phyloP scores from a whole-genome alignment of 2,113 vertebrate genomes.

The Sorex fumeus region DNA sequence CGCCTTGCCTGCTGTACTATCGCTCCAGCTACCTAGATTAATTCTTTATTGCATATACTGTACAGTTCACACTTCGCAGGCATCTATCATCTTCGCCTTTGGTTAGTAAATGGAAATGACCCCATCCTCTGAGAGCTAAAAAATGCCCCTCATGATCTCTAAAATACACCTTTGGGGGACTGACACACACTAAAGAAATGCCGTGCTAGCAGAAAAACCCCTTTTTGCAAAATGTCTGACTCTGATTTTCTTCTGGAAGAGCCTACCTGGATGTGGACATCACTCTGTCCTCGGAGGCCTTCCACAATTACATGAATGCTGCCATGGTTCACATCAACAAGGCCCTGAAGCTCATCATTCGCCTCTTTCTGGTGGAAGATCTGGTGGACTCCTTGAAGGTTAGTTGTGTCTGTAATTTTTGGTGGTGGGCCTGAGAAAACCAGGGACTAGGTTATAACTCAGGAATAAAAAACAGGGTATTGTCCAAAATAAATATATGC shows the following conservation, averaged over 20 bases:
- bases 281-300: slow-evolving; percentile 92
- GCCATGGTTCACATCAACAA: slow-evolving; percentile 92
- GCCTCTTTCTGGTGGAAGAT: slow-evolving; percentile 95
- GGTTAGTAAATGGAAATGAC: no score
- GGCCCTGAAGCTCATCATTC: slow-evolving; percentile 92
- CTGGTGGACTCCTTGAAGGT: slow-evolving; percentile 96
- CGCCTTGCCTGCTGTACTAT: no score
- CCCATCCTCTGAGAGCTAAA: no score
- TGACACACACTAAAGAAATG: no score
- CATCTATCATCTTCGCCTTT: background rate
- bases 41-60: no score
- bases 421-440: background rate
- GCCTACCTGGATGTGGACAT: slow-evolving; percentile 93
- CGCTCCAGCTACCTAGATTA: no score
- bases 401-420: slow-evolving; percentile 24
- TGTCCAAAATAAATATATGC: background rate
- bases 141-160: no score
- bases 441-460: background rate
- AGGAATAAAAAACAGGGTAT: background rate
- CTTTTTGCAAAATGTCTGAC: background rate
- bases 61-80: background rate
- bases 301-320: slow-evolving; percentile 92
- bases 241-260: slow-evolving; percentile 69
- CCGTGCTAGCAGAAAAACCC: no score
- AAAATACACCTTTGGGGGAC: no score